Evolutionary conservation across 2,888 invertebrate genomes (phyloP).

Genomic region (Drosophila putrida): DNA sequence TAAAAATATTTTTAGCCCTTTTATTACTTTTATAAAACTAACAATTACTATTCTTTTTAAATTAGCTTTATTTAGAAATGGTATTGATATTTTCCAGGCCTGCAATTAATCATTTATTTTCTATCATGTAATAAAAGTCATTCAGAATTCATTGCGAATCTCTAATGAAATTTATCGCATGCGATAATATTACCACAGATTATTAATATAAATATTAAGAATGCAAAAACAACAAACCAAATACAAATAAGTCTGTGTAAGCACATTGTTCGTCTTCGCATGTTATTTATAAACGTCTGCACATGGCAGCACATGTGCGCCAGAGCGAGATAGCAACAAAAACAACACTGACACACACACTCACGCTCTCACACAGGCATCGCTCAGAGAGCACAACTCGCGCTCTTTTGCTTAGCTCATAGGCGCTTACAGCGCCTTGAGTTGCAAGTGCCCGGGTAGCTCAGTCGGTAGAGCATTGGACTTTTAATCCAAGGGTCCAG

Average conservation of each 20-base stretch:
- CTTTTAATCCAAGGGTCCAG: slow-evolving; percentile 86
- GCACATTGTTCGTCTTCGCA: slow-evolving; percentile 11
- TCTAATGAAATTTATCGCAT: slow-evolving; percentile 36
- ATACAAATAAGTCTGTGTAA: neutral
- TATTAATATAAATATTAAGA: slow-evolving; percentile 13
- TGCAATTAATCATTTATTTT: neutral
- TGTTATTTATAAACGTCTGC: slow-evolving; percentile 37
- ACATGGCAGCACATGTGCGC: slow-evolving; percentile 17
- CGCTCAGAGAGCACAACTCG: slow-evolving; percentile 18
- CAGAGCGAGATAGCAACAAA: slow-evolving; percentile 44
- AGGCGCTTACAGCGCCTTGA: slow-evolving; percentile 27
- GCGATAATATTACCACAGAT: slow-evolving; percentile 23
- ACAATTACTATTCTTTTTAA: neutral
- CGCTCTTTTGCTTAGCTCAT: slow-evolving; percentile 47
- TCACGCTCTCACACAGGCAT: neutral
- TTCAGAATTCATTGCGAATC: neutral
- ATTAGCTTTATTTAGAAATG: too few relatives aligned
- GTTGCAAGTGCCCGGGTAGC: slow-evolving; percentile 82
- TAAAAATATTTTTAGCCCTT: too few relatives aligned
- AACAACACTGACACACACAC: slow-evolving; percentile 35
- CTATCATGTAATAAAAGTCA: slow-evolving; percentile 4
- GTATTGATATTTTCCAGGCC: too few relatives aligned
- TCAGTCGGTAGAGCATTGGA: slow-evolving; percentile 86
- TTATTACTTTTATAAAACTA: neutral
- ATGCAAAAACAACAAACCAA: slow-evolving; percentile 28